These are phyloP conservation scores for Spermophilus dauricus DNA, from an alignment of 2,113 vertebrate genomes.

Conservation along the genomic window DNA sequence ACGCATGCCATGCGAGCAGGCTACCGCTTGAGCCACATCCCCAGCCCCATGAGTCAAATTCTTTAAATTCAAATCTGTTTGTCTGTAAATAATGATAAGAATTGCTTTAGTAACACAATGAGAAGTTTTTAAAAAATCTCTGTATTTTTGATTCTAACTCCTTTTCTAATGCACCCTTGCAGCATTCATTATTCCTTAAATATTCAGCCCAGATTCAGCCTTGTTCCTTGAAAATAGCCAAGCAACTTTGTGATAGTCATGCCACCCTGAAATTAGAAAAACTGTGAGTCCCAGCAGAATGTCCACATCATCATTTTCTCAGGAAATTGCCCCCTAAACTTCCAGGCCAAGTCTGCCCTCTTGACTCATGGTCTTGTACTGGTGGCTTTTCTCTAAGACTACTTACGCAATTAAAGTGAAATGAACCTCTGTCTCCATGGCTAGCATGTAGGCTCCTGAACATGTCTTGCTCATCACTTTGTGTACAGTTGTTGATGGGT, in stretches of 20 bases:
- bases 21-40: too few species aligned
- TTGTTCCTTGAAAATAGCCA: constrained; percentile 29
- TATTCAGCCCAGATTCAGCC: neutral
- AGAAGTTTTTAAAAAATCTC: neutral
- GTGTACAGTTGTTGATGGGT: too few species aligned
- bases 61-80: constrained; percentile 57
- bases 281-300: neutral
- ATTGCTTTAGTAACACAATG: neutral
- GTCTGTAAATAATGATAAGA: constrained; percentile 31
- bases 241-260: constrained; percentile 35
- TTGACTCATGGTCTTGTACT: neutral
- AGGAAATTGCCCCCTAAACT: neutral
- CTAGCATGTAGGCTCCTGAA: neutral
- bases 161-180: constrained; percentile 32
- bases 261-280: neutral
- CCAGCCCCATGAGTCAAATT: constrained; percentile 5
- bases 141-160: constrained; percentile 32
- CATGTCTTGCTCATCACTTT: neutral
- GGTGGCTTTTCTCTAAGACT: constrained; percentile 43
- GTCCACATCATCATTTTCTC: neutral
- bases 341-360: neutral
- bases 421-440: neutral
- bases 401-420: neutral
- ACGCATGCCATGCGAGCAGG: too few species aligned
- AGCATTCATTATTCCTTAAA: neutral